Conservation (phyloP, 1,140 invertebrate genomes). For the Plectus sambesii region DNA sequence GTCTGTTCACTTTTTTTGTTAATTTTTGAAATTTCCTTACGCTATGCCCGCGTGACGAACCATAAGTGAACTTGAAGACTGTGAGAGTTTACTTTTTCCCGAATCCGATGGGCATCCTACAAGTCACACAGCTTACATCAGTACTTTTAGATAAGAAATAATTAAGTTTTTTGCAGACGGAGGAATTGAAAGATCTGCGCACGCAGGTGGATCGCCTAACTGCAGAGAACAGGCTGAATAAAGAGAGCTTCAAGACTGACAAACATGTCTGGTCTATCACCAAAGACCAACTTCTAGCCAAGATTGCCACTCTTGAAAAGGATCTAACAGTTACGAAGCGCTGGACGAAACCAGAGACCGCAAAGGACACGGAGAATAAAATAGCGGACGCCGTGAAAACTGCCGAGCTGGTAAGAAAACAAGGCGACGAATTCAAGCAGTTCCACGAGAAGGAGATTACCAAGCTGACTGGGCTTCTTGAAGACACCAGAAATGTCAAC, state of each 20-base stretch:
- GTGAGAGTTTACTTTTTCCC: too few species aligned
- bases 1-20: too few species aligned
- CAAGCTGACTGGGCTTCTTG: constrained; percentile 32
- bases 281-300: constrained; percentile 23
- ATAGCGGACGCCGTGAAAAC: constrained; percentile 37
- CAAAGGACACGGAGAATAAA: constrained; percentile 14
- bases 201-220: constrained; percentile 29
- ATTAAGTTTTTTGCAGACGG: constrained; percentile 33
- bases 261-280: constrained; percentile 36
- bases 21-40: too few species aligned
- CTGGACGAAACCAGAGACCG: not conserved
- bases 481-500: constrained; percentile 28
- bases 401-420: constrained; percentile 37
- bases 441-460: constrained; percentile 42
- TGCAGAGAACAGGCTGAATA: constrained; percentile 29
- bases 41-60: too few species aligned
- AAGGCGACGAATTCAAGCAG: constrained; percentile 40
- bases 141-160: too few species aligned
- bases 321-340: not conserved
- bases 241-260: constrained; percentile 37
- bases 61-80: too few species aligned
- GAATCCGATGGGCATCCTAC: too few species aligned
- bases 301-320: constrained; percentile 5
- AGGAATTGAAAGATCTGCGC: constrained; percentile 23
- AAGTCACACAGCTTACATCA: too few species aligned